Evolutionary conservation across 2,797 vertebrate species (phyloP).

Genomic region (Sebastes nivosus): DNA sequence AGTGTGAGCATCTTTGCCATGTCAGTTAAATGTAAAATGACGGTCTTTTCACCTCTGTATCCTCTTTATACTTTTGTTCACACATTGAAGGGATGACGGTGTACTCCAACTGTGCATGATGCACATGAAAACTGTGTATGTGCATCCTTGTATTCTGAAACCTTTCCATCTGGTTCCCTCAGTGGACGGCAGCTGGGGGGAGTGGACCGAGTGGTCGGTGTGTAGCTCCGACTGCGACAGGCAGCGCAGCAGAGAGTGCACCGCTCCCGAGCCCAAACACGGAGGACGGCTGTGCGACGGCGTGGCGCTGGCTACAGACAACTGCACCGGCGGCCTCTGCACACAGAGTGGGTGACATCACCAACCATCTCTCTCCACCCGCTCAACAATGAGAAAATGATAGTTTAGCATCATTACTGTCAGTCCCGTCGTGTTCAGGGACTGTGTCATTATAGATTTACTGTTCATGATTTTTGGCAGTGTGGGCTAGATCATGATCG

Average conservation of each 20-base stretch:
- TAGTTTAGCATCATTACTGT: conserved; percentile 29
- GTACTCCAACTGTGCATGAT: not conserved
- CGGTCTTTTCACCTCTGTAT: not conserved
- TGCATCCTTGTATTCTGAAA: not conserved
- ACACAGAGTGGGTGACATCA: conserved; percentile 86
- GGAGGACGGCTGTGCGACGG: conserved; percentile 93
- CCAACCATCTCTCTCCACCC: not conserved
- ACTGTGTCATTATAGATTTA: conserved; percentile 46
- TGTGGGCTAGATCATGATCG: conserved; percentile 45
- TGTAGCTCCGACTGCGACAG: conserved; percentile 90
- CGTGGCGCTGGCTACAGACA: conserved; percentile 87
- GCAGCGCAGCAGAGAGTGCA: conserved; percentile 88
- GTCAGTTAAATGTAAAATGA: not conserved
- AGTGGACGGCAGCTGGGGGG: conserved; percentile 77
- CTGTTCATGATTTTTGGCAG: conserved; percentile 50
- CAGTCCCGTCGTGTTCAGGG: conserved; percentile 22
- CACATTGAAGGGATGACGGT: not conserved
- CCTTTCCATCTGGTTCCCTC: not conserved
- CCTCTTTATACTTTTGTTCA: not conserved
- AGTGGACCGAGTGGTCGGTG: conserved; percentile 89
- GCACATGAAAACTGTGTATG: not conserved
- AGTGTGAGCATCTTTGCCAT: not conserved
- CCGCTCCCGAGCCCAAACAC: conserved; percentile 88
- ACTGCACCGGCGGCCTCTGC: conserved; percentile 96
- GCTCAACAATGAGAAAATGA: not conserved